Conservation (phyloP, 2,113 vertebrate genomes). For the Aspidoscelis tigris region DNA sequence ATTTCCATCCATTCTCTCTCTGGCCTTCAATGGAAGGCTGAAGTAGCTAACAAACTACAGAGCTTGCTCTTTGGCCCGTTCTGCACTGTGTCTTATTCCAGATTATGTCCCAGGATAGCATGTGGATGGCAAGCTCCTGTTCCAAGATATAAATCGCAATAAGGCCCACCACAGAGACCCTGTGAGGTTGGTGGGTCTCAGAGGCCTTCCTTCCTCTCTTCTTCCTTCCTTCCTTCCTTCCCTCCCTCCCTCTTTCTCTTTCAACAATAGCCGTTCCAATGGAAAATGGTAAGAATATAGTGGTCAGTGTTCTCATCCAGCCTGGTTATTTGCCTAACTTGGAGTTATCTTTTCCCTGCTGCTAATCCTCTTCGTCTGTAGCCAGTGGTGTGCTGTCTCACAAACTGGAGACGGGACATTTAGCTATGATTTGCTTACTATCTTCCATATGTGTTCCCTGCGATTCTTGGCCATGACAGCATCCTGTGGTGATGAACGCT, state of each 20-base stretch:
- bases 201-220: too few species aligned
- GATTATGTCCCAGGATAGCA: too few species aligned
- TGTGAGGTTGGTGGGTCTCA: too few species aligned
- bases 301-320: neutral
- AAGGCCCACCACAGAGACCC: too few species aligned
- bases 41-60: too few species aligned
- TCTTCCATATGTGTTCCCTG: neutral
- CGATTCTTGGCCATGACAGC: constrained; percentile 2
- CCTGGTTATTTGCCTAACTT: neutral
- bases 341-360: neutral
- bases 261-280: neutral
- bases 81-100: too few species aligned
- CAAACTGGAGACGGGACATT: neutral
- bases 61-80: too few species aligned
- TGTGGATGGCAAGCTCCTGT: too few species aligned
- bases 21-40: neutral
- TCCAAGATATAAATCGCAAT: too few species aligned
- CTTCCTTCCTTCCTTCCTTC: too few species aligned
- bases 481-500: neutral
- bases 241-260: neutral
- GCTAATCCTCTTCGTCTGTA: neutral
- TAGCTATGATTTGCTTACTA: neutral
- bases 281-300: neutral
- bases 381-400: neutral
- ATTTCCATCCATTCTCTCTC: too few species aligned